Conservation (phyloP, 2,888 invertebrate species). For the Rapana venosa region DNA sequence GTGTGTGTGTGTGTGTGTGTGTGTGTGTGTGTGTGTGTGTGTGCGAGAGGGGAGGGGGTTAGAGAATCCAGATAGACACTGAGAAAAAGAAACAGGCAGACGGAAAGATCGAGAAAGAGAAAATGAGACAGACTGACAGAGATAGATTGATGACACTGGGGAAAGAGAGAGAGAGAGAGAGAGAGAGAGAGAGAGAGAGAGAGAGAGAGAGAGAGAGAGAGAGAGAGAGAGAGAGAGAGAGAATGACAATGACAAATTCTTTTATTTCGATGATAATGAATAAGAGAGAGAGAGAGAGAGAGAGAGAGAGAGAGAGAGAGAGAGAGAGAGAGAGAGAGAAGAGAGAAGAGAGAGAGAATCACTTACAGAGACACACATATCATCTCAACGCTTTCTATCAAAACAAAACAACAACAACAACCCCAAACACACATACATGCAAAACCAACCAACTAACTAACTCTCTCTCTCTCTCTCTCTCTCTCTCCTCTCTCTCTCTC, state of each 20-base stretch:
- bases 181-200: conserved; percentile 1
- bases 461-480: too few species aligned
- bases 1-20: too few species aligned
- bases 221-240: neutral
- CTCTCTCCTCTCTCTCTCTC: too few species aligned
- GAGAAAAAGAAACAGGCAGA: neutral
- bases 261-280: too few species aligned
- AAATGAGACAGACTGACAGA: neutral
- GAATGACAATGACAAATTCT: neutral
- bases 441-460: neutral
- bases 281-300: neutral
- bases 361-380: neutral
- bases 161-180: neutral
- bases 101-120: neutral
- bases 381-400: neutral
- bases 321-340: neutral
- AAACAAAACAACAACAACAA: neutral
- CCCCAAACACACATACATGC: neutral
- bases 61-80: neutral
- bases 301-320: neutral
- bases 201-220: conserved; percentile 14
- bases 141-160: neutral
- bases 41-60: too few species aligned
- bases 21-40: too few species aligned
- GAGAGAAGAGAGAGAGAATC: neutral